Base-by-base conservation (phyloP, 2,888 invertebrate genomes). In the Torymus texanus region DNA sequence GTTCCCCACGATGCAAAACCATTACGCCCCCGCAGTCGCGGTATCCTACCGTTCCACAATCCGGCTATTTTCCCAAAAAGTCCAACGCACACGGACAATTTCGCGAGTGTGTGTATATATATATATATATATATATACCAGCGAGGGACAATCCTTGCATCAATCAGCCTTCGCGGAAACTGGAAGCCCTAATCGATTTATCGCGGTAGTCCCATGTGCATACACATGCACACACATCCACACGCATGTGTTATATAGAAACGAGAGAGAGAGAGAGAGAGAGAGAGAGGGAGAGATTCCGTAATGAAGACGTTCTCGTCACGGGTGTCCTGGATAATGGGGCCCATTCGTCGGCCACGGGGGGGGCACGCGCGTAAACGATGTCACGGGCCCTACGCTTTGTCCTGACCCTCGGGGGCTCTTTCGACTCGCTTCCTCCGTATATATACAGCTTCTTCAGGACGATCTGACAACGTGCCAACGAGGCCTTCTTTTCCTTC, bases 271-370 rank as follows among this genome's bases (percentile, higher is more conserved):
- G 21, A 21, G 21, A 21, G 21, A 21, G 21, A 21, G 21, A 21
- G 21, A 21, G 21, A 21, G 21, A 21, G 21, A 21, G 21, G 2
- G 21, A 21, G 21, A 21, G 21, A 21, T 21, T 21, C 21, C 21
- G 86, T 88, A 88, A 89, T 88, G 88, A 89, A 88, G 88, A 88
- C 86, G 87, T 88, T 21, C 87, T 85, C 87, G 87, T 87, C 86
- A 87, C 86, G 87, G 86, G 86, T 86, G 86, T 86, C 84, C 86
- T 83, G 83, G 24, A 74, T 80, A 71, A 75, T 81, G 79, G 83
- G 85, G 82, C 84, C 84, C 85, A 84, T 85, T 84, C 84, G 83
- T 83, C 82, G 84, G 84, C 88, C 87, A 84, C 87, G 70, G 65
- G 87, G 88, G 87, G 87, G 41, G 41, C 41, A 41, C 85, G 82